These are phyloP conservation scores for Trichogramma pretiosum DNA, from an alignment of 1,140 invertebrate genomes.

Conservation along the genomic window DNA sequence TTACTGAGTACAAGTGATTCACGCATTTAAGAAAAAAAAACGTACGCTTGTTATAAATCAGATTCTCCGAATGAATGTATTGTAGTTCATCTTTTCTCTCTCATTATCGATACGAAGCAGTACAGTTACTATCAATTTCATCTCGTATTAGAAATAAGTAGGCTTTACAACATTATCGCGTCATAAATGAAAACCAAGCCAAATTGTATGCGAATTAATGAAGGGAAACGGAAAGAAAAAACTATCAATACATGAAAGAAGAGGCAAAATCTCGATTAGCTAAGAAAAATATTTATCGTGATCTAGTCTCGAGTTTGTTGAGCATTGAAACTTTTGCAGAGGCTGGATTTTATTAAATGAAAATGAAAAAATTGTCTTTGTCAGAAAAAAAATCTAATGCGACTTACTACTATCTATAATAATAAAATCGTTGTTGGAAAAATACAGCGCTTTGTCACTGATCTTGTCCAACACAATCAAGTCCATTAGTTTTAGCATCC, in stretches of 20 bases:
- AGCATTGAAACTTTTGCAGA: neutral
- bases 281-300: constrained; percentile 14
- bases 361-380: constrained; percentile 8
- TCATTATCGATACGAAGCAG: constrained; percentile 6
- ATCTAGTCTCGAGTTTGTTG: constrained; percentile 13
- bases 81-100: constrained; percentile 7
- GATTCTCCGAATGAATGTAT: constrained; percentile 15
- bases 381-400: constrained; percentile 17
- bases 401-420: constrained; percentile 19
- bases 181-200: constrained; percentile 15
- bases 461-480: no score
- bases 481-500: no score
- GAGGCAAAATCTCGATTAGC: constrained; percentile 7
- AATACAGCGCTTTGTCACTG: constrained; percentile 7
- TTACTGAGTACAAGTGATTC: constrained; percentile 2
- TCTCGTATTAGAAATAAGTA: constrained; percentile 2
- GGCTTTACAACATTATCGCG: constrained; percentile 6
- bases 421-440: constrained; percentile 25
- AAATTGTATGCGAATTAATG: constrained; percentile 4
- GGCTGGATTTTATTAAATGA: constrained; percentile 13
- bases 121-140: constrained; percentile 13
- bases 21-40: neutral
- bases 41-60: constrained; percentile 9
- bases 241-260: constrained; percentile 1
- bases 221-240: neutral